phyloP scores from a whole-genome alignment of 2,888 invertebrate species.

The Bimastos eiseni region DNA sequence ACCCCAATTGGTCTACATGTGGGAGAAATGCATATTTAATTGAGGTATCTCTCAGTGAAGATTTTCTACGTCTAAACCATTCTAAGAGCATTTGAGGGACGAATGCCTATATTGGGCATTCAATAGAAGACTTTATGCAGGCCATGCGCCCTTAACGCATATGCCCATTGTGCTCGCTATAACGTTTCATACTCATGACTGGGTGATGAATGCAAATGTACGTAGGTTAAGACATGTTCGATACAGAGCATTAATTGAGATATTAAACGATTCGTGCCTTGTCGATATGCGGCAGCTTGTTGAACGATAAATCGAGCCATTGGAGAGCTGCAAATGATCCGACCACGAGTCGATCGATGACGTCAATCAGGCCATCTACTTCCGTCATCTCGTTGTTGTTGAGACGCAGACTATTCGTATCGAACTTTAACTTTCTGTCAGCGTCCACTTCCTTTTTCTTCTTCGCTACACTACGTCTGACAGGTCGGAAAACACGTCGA shows the following conservation, averaged over 20 bases:
- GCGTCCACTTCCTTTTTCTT: neutral
- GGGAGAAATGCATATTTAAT: too few species aligned
- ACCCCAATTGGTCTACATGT: too few species aligned
- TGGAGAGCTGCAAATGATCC: neutral
- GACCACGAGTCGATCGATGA: neutral
- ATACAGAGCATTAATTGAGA: neutral
- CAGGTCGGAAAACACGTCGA: neutral
- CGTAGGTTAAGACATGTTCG: too few species aligned
- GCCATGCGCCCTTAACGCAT: too few species aligned
- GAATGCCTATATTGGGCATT: too few species aligned
- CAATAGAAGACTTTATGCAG: too few species aligned
- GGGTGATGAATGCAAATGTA: too few species aligned
- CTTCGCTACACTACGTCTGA: neutral
- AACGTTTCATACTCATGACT: too few species aligned
- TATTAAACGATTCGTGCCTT: neutral
- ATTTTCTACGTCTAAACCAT: too few species aligned
- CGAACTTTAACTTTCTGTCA: neutral
- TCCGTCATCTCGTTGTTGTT: neutral
- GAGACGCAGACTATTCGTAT: neutral
- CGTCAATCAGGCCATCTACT: neutral
- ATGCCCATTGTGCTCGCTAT: too few species aligned
- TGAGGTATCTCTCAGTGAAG: too few species aligned
- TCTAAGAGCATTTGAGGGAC: too few species aligned
- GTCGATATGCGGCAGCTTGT: neutral
- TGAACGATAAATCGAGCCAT: constrained; percentile 13